A percentile compares a stretch with the other conserved stretches of the same genome.
Evolutionary conservation across 2,797 vertebrate genomes (phyloP).

Genomic region (Ctenopoma multispine): DNA sequence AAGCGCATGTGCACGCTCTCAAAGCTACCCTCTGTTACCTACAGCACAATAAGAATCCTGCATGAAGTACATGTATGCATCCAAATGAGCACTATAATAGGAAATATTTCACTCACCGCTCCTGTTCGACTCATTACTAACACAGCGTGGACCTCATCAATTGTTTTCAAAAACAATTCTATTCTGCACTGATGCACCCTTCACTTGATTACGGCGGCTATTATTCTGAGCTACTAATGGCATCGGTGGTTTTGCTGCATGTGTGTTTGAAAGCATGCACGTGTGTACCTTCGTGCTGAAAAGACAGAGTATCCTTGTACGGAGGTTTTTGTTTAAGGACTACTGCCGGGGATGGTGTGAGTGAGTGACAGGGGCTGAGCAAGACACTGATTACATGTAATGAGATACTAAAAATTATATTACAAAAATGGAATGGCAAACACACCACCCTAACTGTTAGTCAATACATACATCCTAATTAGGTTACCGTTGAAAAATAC

Average conservation of each 20-base stretch:
- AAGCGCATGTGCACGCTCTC: neutral
- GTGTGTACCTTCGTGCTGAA: conserved; percentile 24
- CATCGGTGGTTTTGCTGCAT: conserved; percentile 21
- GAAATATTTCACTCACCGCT: conserved; percentile 44
- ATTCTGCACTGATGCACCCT: conserved; percentile 65
- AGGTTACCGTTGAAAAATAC: conserved; percentile 26
- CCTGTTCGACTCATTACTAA: conserved; percentile 55
- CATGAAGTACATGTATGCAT: conserved; percentile 51
- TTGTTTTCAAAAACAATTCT: conserved; percentile 68
- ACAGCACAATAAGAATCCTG: conserved; percentile 27
- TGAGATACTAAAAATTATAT: conserved; percentile 63
- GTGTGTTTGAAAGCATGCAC: conserved; percentile 20
- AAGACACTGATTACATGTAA: conserved; percentile 63
- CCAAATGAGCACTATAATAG: conserved; percentile 55
- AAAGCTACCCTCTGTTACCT: neutral
- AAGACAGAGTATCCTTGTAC: conserved; percentile 44
- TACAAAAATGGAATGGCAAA: conserved; percentile 36
- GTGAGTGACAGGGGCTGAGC: conserved; percentile 7
- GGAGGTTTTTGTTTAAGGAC: conserved; percentile 61
- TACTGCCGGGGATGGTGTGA: conserved; percentile 30
- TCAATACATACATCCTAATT: conserved; percentile 35
- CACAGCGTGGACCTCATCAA: conserved; percentile 46
- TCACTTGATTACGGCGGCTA: conserved; percentile 72
- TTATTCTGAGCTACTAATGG: conserved; percentile 69
- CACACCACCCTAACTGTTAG: conserved; percentile 6